These are phyloP conservation scores for Lymantria monacha DNA, from an alignment of 2,888 invertebrate genomes.

Conservation along the genomic window DNA sequence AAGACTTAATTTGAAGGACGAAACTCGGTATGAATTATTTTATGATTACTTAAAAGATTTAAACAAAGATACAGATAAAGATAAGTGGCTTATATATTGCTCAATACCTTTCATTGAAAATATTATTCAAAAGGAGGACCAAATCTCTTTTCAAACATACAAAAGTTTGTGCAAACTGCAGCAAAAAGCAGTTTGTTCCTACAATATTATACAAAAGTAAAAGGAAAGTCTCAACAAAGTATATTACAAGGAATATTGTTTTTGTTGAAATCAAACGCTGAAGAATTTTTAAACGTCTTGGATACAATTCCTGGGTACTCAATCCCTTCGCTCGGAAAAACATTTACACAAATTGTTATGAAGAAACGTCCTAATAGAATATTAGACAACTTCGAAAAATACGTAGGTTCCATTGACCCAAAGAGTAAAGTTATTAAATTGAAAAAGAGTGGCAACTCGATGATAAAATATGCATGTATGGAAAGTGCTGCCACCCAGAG, in stretches of 20 bases:
- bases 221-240: not conserved
- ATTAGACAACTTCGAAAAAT: conserved; percentile 45
- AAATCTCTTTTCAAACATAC: conserved; percentile 27
- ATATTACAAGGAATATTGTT: conserved; percentile 17
- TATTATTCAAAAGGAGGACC: conserved; percentile 33
- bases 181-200: conserved; percentile 38
- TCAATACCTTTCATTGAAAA: conserved; percentile 50
- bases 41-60: conserved; percentile 43
- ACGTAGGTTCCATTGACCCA: conserved; percentile 14
- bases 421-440: too few species aligned
- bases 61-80: conserved; percentile 35
- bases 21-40: conserved; percentile 55
- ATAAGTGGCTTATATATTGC: conserved; percentile 61
- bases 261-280: conserved; percentile 35
- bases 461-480: too few species aligned
- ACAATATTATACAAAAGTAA: conserved; percentile 21
- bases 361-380: conserved; percentile 45
- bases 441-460: too few species aligned
- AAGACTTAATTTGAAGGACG: conserved; percentile 53
- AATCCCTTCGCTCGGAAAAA: conserved; percentile 37
- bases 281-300: conserved; percentile 45
- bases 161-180: conserved; percentile 46
- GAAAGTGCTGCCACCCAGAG: too few species aligned
- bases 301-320: conserved; percentile 20
- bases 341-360: conserved; percentile 51